Base-by-base conservation (phyloP, 2,888 invertebrate species). In the Antitype chi region DNA sequence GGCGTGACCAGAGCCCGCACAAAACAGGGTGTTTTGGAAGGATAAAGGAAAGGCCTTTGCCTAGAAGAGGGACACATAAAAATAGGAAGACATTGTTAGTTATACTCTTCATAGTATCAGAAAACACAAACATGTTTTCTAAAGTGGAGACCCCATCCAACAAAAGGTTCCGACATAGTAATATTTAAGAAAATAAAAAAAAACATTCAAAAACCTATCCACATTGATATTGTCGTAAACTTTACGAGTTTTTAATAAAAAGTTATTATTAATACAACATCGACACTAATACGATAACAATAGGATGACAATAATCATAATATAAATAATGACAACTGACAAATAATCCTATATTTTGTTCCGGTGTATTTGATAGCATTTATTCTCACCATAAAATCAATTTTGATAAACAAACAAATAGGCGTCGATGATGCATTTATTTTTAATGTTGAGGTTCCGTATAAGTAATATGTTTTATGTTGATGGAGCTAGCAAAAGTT, bases 351-450 rank as follows among this genome's bases (percentile, higher is more conserved):
- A 68, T 20, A 13, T 47, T 75, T 59, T 55, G 71, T 77, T 75
- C n/a, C 23, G 57, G 55, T 63, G 25, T 63, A 72, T 83, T 70
- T 64, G 62, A 83, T 52, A 59, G 23, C 60, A 53, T 77, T 73
- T 63, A 62, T 70, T 57, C 28, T 70, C 62, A 80, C 52, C 74
- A 74, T 89, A 81, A 88, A 89, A 89, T 88, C 88, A 89, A 89
- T 90, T 89, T 83, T 63, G 9, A 73, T 81, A 88, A 90, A 89
- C 89, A 88, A 89, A 90, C 80, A 90, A 80, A 83, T 64, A 38
- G 23, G 68, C 63, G 43, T 67, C 70, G 59, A 60, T 25, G 53
- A 68, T 43, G 25, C 20, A 13, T 43, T 17, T 69, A 17, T 55
- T 25, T 49, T 47, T 25, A 53, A 55, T 28, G 17, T 11, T 7